Conservation (phyloP, 2,113 vertebrate genomes). For the Melanotaenia duboulayi region DNA sequence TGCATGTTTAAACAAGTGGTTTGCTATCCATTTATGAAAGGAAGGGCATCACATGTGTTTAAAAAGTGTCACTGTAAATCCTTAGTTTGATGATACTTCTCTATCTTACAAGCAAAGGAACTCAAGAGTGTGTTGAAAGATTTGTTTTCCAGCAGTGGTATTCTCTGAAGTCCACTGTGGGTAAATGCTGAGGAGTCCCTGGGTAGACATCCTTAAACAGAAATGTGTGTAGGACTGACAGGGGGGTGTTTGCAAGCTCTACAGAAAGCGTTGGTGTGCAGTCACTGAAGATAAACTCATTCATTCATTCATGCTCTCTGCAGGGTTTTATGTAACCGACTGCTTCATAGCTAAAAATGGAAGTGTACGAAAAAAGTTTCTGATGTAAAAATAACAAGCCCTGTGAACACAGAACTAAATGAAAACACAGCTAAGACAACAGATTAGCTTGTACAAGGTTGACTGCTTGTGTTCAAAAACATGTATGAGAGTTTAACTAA, state of each 20-base stretch:
- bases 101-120: background rate
- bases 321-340: constrained; percentile 60
- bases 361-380: constrained; percentile 57
- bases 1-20: background rate
- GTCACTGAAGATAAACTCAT: constrained; percentile 46
- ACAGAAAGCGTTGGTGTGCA: constrained; percentile 10
- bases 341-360: constrained; percentile 75
- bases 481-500: background rate
- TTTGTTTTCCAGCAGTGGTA: constrained; percentile 36
- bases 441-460: constrained; percentile 26
- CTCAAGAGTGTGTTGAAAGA: constrained; percentile 31
- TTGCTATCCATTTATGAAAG: background rate
- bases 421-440: constrained; percentile 40
- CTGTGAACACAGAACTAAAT: constrained; percentile 45
- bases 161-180: constrained; percentile 44
- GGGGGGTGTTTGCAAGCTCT: constrained; percentile 25
- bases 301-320: constrained; percentile 70
- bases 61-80: background rate
- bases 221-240: constrained; percentile 47
- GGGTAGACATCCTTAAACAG: constrained; percentile 56
- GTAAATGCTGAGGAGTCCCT: constrained; percentile 36
- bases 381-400: constrained; percentile 58
- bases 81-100: background rate
- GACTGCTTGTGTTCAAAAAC: background rate
- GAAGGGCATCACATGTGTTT: background rate